Evolutionary conservation across 2,888 invertebrate species (phyloP), one percentile per base, ranked within the genome.

Genomic region (Melinaea menophilus): DNA sequence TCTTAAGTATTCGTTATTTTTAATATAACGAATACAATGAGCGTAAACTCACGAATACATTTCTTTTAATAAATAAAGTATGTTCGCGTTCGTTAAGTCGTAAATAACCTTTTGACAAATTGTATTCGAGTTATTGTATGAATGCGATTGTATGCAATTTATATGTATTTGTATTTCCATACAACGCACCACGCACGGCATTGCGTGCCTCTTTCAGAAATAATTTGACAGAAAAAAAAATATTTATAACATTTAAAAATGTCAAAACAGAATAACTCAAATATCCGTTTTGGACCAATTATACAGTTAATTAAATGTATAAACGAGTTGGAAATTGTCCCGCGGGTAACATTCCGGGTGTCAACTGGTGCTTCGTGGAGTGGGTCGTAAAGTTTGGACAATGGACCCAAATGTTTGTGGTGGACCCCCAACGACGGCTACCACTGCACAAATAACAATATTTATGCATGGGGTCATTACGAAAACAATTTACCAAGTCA

Each of bases 111-210:
- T 59, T 51, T 59, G 63, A 65, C 47, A 55, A 62, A 59, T 71
- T 63, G 56, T 61, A 66, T 66, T 62, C 55, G 46, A 55, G 61
- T 63, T 63, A 54, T 66, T 66, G 65, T 37, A 37, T 37, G 4
- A 37, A 37, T 37, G 37, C 37, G 7, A 5, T 37, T 37, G 66
- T 61, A 59, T 66, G 56, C 46, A 56, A 55, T 67, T 56, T 56
- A 37, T 58, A 67, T 58, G 57, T 47, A 55, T 54, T 33, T 54
- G 13, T 48, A 57, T 59, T 65, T 55, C 80, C 87, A 86, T 87
- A 86, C 86, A 86, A 85, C 82, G 79, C 75, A 78, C 85, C 85
- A 82, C 87, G 86, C 86, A 87, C 81, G 79, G 71, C 58, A 84
- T 65, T 56, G 54, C 61, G 59, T 65, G 59, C 64, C 51, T 65